A percentile compares a stretch with the other conserved stretches of the same genome.
These are phyloP conservation scores for Hippocampus barbouri DNA, from an alignment of 2,113 vertebrate species.

Conservation along the genomic window DNA sequence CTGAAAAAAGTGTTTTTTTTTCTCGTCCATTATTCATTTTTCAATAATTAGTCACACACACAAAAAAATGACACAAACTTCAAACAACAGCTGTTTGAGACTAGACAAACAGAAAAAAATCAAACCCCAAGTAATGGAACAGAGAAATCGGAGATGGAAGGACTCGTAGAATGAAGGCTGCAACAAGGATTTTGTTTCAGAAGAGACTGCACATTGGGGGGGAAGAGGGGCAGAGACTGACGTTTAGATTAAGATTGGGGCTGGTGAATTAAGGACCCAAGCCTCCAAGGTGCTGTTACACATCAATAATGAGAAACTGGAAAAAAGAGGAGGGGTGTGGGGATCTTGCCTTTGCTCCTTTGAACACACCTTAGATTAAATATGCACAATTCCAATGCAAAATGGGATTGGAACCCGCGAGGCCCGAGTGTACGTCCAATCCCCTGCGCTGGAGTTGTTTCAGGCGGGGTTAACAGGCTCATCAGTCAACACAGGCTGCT, in stretches of 20 bases:
- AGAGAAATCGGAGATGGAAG: neutral
- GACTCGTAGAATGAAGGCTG: slow-evolving; percentile 21
- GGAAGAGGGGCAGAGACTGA: slow-evolving; percentile 50
- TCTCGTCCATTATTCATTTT: too few species aligned
- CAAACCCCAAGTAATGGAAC: slow-evolving; percentile 25
- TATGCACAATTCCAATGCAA: slow-evolving; percentile 74
- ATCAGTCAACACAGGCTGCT: slow-evolving; percentile 71
- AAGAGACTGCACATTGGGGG: slow-evolving; percentile 29
- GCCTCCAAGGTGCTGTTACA: slow-evolving; percentile 64
- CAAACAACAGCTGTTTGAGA: neutral
- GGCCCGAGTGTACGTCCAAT: slow-evolving; percentile 63
- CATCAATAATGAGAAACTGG: slow-evolving; percentile 68
- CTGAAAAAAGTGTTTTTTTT: too few species aligned
- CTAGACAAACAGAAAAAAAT: slow-evolving; percentile 11
- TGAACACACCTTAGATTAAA: slow-evolving; percentile 69
- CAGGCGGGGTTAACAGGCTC: slow-evolving; percentile 73
- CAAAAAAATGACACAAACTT: neutral
- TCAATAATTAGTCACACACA: neutral
- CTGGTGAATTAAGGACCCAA: slow-evolving; percentile 63
- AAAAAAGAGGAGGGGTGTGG: slow-evolving; percentile 26
- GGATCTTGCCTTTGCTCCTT: slow-evolving; percentile 53
- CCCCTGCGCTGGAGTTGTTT: slow-evolving; percentile 66
- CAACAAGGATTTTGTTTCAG: slow-evolving; percentile 48
- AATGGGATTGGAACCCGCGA: slow-evolving; percentile 51
- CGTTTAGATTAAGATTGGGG: slow-evolving; percentile 64